Evolutionary conservation across 1,140 invertebrate species (phyloP).

Genomic region (Melipona quadrifasciata): DNA sequence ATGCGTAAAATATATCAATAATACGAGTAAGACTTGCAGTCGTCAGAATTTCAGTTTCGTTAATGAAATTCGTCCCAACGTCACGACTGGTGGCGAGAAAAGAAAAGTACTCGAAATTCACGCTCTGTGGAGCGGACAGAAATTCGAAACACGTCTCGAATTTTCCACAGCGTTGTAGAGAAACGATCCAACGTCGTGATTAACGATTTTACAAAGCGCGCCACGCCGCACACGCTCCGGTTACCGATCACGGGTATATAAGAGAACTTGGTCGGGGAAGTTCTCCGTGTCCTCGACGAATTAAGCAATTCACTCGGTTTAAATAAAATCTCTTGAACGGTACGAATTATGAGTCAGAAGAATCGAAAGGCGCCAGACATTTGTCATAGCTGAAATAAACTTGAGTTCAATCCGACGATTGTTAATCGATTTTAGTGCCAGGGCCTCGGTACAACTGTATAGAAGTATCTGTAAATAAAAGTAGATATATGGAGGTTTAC

Average conservation of each 20-base stretch:
- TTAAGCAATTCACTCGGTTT: slow-evolving; percentile 5
- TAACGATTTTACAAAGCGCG: slow-evolving; percentile 30
- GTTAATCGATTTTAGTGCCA: too few relatives aligned
- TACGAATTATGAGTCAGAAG: neutral
- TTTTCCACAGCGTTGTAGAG: slow-evolving; percentile 41
- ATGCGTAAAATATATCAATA: neutral
- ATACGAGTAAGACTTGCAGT: neutral
- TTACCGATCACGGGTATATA: slow-evolving; percentile 28
- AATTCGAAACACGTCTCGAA: slow-evolving; percentile 56
- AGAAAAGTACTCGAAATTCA: slow-evolving; percentile 31
- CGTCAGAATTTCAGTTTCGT: neutral
- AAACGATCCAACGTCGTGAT: slow-evolving; percentile 53
- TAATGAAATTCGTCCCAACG: too few relatives aligned
- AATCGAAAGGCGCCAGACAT: neutral
- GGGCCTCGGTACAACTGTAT: too few relatives aligned
- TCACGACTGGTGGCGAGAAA: too few relatives aligned
- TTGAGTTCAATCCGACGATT: too few relatives aligned
- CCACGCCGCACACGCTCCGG: too few relatives aligned
- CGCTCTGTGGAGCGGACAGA: slow-evolving; percentile 59
- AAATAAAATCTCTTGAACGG: slow-evolving; percentile 20
- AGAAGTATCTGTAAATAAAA: too few relatives aligned
- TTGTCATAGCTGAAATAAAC: neutral
- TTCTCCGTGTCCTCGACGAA: neutral
- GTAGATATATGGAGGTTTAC: too few relatives aligned
- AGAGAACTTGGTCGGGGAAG: slow-evolving; percentile 18